Evolutionary conservation across 1,140 invertebrate genomes (phyloP).

Genomic region (Macrosteles quadrilineatus): DNA sequence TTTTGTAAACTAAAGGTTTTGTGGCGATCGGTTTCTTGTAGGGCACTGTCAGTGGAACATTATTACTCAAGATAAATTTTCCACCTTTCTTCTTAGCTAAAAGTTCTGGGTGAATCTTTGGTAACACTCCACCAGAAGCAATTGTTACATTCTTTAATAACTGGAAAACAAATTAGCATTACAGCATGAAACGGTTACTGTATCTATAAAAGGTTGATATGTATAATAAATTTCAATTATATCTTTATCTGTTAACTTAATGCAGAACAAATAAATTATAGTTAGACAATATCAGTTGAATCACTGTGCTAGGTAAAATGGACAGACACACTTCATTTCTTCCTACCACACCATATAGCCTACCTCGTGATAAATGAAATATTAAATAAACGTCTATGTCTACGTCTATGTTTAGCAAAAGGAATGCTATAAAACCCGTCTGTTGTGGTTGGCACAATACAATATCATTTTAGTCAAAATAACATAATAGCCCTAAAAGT

Average conservation of each 20-base stretch:
- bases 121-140: constrained; percentile 59
- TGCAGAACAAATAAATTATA: neutral
- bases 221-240: neutral
- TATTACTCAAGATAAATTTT: constrained; percentile 46
- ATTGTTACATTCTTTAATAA: constrained; percentile 60
- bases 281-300: too few species aligned
- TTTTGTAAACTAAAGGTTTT: constrained; percentile 43
- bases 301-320: too few species aligned
- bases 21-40: constrained; percentile 48
- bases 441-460: too few species aligned
- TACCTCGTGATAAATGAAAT: too few species aligned
- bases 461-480: too few species aligned
- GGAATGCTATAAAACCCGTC: too few species aligned
- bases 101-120: constrained; percentile 59
- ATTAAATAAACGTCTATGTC: too few species aligned
- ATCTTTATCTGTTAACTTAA: neutral
- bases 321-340: too few species aligned
- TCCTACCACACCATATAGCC: too few species aligned
- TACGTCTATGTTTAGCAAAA: too few species aligned
- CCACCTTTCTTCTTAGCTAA: constrained; percentile 55
- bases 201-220: neutral
- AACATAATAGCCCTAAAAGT: too few species aligned
- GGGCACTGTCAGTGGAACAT: constrained; percentile 43
- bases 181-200: constrained; percentile 30
- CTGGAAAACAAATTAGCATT: too few species aligned